Evolutionary conservation across 2,888 invertebrate genomes (phyloP), one percentile per base, ranked within the genome.

Genomic region (Apodemia hepburni): DNA sequence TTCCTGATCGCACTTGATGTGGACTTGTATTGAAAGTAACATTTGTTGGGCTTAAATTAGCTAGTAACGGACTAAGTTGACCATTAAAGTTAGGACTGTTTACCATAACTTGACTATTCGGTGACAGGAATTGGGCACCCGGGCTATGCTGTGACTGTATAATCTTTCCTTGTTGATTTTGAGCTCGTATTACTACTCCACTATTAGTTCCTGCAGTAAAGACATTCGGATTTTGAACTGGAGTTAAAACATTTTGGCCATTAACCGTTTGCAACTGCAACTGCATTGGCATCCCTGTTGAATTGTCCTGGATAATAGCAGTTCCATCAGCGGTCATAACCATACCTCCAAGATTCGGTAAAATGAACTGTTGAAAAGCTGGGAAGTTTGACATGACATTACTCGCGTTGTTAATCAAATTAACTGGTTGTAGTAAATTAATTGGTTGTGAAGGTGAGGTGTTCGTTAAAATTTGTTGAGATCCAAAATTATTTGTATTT

Each of bases 281-380:
- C 71, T 95, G 95, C 93, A 95, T 93, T 0, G 95, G 95, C 72
- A 95, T 92, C 35, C 91, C 91, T 49, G 94, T 93, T 0, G 94
- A 92, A 22, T 94, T 93, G 69, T 96, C 95, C 77, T 95, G 95
- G 58, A 97, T 92, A 58, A 97, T 92, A 0, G 96, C 95, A 0
- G 96, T 94, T 35, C 95, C 95, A 74, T 95, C 95, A 0, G 96
- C 94, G 11, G 96, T 95, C 95, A 97, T 96, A 0, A 97, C 95
- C 94, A 97, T 95, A 0, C 97, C 95, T 15, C 96, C 94, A 2
- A 96, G 85, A 70, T 97, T 96, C 12, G 97, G 97, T 63, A 97
- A 95, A 61, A 97, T 94, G 72, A 97, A 95, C 76, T 97, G 97
- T 77, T 97, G 97, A 71, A 96, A 95, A 0, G 95, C 94, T 0